Base-by-base conservation (phyloP, 1,140 invertebrate genomes). In the Drosophila ironensis region DNA sequence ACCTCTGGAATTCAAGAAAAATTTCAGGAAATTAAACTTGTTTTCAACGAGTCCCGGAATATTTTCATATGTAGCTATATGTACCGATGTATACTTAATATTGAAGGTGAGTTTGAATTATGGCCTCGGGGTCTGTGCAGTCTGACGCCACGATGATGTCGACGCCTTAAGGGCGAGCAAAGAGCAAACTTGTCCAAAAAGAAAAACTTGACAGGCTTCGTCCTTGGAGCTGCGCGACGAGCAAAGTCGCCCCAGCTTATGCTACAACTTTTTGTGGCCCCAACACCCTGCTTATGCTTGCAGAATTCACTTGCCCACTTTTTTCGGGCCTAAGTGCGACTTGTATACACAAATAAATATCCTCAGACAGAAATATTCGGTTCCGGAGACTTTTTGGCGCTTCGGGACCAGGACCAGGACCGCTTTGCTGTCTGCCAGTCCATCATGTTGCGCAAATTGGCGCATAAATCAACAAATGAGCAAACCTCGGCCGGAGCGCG, bases 381-480 rank as follows among this genome's bases (percentile, higher is more conserved):
- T 44, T 24, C 38, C 52, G 51, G 22, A 28, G 45, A 59, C 52
- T 59, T 17, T 48, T 37, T 3, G 66, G 56, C 27, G 50, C 52
- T 40, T 27, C 14, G 11, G 7, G 35, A n/a, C n/a, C n/a, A 17
- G 11, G 20, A 30, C 6, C 45, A 53, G 44, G 27, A 16, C 42
- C 44, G 19, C 16, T 48, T 45, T 42, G 44, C 27, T 42, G 64
- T 54, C 38, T 57, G 52, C 42, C 59, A 42, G 57, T 71, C 56
- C 52, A 86, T 74, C 80, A 74, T 80, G 70, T 71, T 80, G 70
- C 37, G 47, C 52, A 84, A 84, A 84, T 80, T 84, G 71, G 56
- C 33, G 66, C 66, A 84, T 84, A 84, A 84, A 84, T 84, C 78
- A 84, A 47, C 59, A 77, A 82, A 73, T 73, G 63, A 70, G 50